phyloP scores from a whole-genome alignment of 2,113 vertebrate genomes.

The Mobula birostris region DNA sequence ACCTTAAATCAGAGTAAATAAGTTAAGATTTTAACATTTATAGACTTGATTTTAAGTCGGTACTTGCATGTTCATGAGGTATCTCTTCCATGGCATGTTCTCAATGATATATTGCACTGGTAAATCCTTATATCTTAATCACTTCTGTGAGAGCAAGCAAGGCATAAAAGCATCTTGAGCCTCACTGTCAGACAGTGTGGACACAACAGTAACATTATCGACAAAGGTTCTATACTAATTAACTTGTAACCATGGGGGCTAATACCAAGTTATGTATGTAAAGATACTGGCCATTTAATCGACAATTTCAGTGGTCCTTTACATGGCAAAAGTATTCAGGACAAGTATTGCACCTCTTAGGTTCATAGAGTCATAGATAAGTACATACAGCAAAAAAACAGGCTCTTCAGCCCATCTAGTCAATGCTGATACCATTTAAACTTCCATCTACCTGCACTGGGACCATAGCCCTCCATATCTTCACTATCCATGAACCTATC shows the following conservation, averaged over 20 bases:
- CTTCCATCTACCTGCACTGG: too few species aligned
- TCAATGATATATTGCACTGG: neutral
- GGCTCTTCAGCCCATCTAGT: too few species aligned
- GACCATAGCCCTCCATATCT: too few species aligned
- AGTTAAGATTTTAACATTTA: neutral
- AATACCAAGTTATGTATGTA: too few species aligned
- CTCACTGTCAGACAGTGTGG: neutral
- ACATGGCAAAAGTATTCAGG: too few species aligned
- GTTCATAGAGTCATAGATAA: too few species aligned
- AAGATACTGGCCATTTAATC: neutral
- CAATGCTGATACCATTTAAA: too few species aligned
- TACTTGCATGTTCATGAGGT: neutral
- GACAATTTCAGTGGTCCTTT: neutral
- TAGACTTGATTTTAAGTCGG: too few species aligned
- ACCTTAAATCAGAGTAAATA: neutral
- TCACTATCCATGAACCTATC: too few species aligned
- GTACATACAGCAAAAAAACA: too few species aligned
- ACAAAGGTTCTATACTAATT: neutral
- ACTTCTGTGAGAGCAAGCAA: neutral
- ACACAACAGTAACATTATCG: neutral
- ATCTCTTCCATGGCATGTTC: neutral
- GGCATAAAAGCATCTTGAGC: neutral
- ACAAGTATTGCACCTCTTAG: too few species aligned
- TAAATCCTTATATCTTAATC: neutral
- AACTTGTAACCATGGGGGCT: neutral